Conservation (phyloP, 1,140 invertebrate genomes). For the Pseudomyrmex concolor region DNA sequence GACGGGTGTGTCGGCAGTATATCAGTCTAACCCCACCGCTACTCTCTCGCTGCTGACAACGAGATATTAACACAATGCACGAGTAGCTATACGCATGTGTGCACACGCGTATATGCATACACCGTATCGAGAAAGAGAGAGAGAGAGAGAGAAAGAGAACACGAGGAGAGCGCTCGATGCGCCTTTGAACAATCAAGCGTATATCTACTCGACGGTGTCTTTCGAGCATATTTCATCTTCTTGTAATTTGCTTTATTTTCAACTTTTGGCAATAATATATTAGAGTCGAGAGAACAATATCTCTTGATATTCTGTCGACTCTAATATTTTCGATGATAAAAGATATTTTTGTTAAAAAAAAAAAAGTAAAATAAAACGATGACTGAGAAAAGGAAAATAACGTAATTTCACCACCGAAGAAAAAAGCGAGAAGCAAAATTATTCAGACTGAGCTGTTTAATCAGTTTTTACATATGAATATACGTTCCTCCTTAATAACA, state of each 20-base stretch:
- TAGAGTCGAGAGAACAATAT: too few relatives aligned
- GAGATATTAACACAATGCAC: slow-evolving; percentile 75
- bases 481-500: background rate
- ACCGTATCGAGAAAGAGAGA: slow-evolving; percentile 6
- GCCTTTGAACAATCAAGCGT: slow-evolving; percentile 53
- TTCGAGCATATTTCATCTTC: slow-evolving; percentile 7
- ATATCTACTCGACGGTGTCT: slow-evolving; percentile 7
- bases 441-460: background rate
- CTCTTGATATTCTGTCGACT: too few relatives aligned
- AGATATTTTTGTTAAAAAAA: background rate
- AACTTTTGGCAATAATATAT: too few relatives aligned
- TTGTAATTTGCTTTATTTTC: too few relatives aligned
- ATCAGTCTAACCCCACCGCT: slow-evolving; percentile 66
- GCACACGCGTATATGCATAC: background rate
- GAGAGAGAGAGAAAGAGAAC: too few relatives aligned
- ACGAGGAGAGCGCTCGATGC: slow-evolving; percentile 27
- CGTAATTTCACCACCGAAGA: background rate
- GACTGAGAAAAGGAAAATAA: too few relatives aligned
- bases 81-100: slow-evolving; percentile 46
- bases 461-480: background rate
- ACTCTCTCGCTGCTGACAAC: slow-evolving; percentile 69
- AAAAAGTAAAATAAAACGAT: slow-evolving; percentile 2
- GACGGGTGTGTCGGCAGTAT: slow-evolving; percentile 75
- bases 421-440: background rate
- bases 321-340: too few relatives aligned